Percentiles rank a stretch among this genome's conserved stretches.
phyloP scores from a whole-genome alignment of 2,888 invertebrate genomes.

The Philonicus albiceps region DNA sequence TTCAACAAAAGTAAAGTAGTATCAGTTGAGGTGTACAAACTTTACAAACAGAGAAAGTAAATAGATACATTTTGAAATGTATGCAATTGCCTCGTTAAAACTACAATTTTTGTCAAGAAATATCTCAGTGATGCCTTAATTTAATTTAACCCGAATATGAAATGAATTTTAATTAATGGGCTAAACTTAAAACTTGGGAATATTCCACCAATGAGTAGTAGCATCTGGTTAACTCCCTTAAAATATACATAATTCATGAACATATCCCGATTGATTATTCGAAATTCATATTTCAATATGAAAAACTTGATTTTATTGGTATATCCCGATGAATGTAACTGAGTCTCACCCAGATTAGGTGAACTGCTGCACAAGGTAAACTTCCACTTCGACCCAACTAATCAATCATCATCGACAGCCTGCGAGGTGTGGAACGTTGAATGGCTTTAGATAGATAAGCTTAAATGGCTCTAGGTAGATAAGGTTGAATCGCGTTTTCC shows the following conservation, averaged over 20 bases:
- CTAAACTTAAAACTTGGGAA: background rate
- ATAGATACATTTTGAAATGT: background rate
- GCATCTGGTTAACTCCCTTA: background rate
- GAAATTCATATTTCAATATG: background rate
- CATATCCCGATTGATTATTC: background rate
- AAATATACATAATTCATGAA: background rate
- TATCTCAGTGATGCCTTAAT: background rate
- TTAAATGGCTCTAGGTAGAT: background rate
- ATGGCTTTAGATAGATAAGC: background rate
- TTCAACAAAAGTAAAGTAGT: background rate
- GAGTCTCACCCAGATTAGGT: background rate
- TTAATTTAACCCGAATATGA: background rate
- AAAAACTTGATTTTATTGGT: background rate
- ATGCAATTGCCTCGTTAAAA: background rate
- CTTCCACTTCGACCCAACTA: background rate
- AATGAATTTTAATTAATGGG: background rate
- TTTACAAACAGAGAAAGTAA: background rate
- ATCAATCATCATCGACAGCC: background rate
- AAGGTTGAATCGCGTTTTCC: background rate
- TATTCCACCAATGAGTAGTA: background rate
- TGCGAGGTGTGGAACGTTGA: background rate
- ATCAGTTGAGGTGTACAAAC: background rate
- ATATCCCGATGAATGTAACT: background rate
- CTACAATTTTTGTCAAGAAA: background rate
- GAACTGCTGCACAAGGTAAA: background rate